Evolutionary conservation across 1,140 invertebrate species (phyloP).

Genomic region (Drosophila yakuba): DNA sequence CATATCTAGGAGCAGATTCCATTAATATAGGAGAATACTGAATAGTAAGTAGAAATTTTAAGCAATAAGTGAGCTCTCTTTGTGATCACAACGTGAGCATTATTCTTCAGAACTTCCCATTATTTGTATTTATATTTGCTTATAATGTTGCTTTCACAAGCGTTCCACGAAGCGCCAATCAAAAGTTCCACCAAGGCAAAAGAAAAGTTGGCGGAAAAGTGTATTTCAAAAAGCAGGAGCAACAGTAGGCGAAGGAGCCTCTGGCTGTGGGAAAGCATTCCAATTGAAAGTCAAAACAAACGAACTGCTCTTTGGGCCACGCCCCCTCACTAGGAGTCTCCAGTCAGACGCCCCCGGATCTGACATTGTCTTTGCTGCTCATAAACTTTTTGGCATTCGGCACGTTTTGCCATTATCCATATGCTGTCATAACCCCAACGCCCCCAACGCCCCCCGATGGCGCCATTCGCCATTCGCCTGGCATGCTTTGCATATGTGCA

Average conservation of each 20-base stretch:
- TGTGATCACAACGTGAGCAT: neutral
- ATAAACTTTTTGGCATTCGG: conserved; percentile 59
- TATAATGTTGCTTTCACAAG: conserved; percentile 4
- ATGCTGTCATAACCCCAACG: conserved; percentile 13
- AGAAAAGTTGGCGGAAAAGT: neutral
- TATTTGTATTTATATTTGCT: conserved; percentile 10
- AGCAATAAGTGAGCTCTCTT: conserved; percentile 1
- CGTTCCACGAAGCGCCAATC: conserved; percentile 7
- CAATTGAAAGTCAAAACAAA: conserved; percentile 62
- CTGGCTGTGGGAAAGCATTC: conserved; percentile 26
- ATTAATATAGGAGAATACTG: no score
- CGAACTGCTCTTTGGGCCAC: conserved; percentile 24
- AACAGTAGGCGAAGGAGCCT: conserved; percentile 17
- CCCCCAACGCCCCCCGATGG: no score
- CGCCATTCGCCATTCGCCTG: neutral
- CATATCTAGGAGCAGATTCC: no score
- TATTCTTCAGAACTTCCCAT: neutral
- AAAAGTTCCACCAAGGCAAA: conserved; percentile 4
- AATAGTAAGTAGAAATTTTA: no score
- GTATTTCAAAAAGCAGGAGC: conserved; percentile 1
- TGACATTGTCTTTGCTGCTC: conserved; percentile 47
- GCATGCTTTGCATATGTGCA: conserved; percentile 30
- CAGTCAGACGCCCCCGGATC: neutral
- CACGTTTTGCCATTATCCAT: conserved; percentile 57
- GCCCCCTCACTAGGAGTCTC: conserved; percentile 7